These are phyloP conservation scores for Branchipolynoe longqiensis DNA, from an alignment of 2,888 invertebrate species.

Conservation along the genomic window DNA sequence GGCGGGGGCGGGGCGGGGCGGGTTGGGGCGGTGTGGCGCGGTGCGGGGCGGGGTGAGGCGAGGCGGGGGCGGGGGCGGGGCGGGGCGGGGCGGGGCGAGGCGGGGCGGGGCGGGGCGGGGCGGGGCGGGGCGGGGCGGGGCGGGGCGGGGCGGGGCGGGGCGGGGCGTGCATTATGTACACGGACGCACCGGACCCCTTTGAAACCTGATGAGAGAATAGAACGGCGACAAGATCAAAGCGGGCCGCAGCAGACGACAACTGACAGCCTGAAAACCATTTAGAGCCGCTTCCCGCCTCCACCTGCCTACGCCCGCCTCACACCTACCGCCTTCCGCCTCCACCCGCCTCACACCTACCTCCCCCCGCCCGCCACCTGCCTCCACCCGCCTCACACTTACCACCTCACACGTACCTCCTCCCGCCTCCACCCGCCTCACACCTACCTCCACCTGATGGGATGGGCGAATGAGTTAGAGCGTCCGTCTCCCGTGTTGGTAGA, in stretches of 20 bases:
- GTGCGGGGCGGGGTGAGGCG: too few species aligned
- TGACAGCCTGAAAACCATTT: conserved; percentile 35
- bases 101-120: background rate
- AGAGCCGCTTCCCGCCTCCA: background rate
- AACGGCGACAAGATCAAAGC: conserved; percentile 46
- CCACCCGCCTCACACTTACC: too few species aligned
- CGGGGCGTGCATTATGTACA: conserved; percentile 29
- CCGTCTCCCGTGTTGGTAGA: too few species aligned
- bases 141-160: background rate
- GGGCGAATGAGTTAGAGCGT: too few species aligned
- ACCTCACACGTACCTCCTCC: too few species aligned
- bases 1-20: too few species aligned
- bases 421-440: too few species aligned
- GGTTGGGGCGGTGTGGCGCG: too few species aligned
- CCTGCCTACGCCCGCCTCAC: background rate
- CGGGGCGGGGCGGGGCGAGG: background rate
- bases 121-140: too few species aligned
- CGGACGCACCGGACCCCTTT: conserved; percentile 48
- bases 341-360: background rate
- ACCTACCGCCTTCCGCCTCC: background rate
- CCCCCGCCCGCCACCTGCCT: too few species aligned
- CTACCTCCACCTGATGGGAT: too few species aligned
- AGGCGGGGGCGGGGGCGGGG: background rate
- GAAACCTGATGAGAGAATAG: conserved; percentile 56
- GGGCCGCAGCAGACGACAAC: background rate